Evolutionary conservation across 2,797 vertebrate species (phyloP), one percentile per base, ranked within the genome.

Genomic region (Cichlasoma orientale): DNA sequence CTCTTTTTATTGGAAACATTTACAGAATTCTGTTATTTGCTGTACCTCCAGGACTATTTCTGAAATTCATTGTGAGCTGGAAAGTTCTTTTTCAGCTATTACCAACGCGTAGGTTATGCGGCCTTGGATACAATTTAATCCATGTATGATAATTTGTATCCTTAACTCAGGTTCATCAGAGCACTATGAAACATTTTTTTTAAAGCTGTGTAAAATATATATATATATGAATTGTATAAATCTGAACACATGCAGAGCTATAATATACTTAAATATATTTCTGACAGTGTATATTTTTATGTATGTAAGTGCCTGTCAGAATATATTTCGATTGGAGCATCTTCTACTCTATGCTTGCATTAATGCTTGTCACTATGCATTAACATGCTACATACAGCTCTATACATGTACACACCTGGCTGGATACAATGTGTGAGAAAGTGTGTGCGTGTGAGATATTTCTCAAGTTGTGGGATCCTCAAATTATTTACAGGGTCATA

Each of bases 291-390:
- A 3, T 50, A 19, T 3, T 4, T 47, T 25, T 13, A 68, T 66
- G 16, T 50, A 29, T 25, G 0, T 31, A 41, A 29, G 55, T 44
- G 56, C 41, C 31, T 77, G 29, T 25, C 33, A 56, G 14, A 5
- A 7, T 55, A 14, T 25, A 5, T 80, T 82, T 86, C 38, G 47
- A 63, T 80, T 63, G 31, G 9, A 69, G 36, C 12, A 53, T 77
- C 14, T 56, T 59, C 13, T 38, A n/a, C 47, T 72, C 29, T 23
- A 44, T 3, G 23, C 56, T 58, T 56, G 59, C 14, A 1, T 74
- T 55, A 70, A 73, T 44, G 76, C 83, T 41, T 88, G 85, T 89
- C 83, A 73, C 53, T 50, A 55, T 75, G 53, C 72, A 78, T 87
- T 74, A 73, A 14, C 47, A 59, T 13, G 52, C 38, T 33, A 23